phyloP scores from a whole-genome alignment of 1,140 invertebrate species.

The Aphis gossypii region DNA sequence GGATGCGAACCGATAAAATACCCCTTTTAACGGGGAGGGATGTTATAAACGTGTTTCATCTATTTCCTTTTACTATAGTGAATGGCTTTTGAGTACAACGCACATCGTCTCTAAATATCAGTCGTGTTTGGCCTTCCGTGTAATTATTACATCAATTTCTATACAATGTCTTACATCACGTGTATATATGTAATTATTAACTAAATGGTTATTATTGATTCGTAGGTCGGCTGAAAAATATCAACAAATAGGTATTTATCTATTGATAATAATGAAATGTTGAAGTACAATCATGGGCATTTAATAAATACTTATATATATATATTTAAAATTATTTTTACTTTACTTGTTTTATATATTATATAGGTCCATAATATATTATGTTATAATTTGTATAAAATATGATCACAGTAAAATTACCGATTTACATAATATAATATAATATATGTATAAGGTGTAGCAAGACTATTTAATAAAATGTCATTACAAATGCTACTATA shows the following conservation, averaged over 20 bases:
- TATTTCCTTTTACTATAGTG: not conserved
- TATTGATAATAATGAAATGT: not conserved
- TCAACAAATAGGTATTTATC: not conserved
- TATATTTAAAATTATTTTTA: not conserved
- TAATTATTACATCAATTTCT: not conserved
- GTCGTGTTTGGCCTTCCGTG: not conserved
- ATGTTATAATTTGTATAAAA: not conserved
- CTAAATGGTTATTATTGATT: not conserved
- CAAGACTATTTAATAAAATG: no score
- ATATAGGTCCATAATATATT: no score
- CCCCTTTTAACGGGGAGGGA: not conserved
- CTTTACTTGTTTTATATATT: not conserved
- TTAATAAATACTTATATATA: not conserved
- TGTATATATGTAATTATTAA: not conserved
- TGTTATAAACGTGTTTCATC: not conserved
- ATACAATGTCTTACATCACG: not conserved
- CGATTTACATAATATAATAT: not conserved
- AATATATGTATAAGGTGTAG: no score
- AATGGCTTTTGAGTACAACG: slow-evolving; percentile 1
- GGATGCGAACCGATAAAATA: not conserved
- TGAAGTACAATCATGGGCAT: not conserved
- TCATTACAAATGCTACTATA: no score
- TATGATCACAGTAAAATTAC: not conserved
- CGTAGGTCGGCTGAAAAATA: not conserved
- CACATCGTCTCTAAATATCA: not conserved